These are phyloP conservation scores for Nothoprocta perdicaria DNA, from an alignment of 2,113 vertebrate genomes.

Conservation along the genomic window DNA sequence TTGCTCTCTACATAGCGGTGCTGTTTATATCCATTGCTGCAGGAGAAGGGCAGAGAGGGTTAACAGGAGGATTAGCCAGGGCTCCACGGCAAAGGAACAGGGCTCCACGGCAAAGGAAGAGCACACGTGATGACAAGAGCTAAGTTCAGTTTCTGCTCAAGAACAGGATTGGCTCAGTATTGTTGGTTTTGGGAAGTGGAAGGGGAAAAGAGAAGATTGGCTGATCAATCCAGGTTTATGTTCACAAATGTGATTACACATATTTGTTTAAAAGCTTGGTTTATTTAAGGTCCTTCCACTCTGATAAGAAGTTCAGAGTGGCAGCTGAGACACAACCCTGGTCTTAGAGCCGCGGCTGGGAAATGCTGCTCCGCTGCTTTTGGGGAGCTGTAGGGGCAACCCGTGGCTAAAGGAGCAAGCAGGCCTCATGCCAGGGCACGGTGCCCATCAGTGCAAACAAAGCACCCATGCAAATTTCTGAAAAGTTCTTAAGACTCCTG, in stretches of 20 bases:
- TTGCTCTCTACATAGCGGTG: conserved; percentile 10
- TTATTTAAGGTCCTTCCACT: conserved; percentile 46
- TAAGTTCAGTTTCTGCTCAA: conserved; percentile 17
- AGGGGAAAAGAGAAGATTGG: background rate
- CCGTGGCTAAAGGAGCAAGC: conserved; percentile 16
- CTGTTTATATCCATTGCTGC: conserved; percentile 19
- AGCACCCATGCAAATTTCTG: conserved; percentile 36
- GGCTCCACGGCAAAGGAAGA: background rate
- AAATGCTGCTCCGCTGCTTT: background rate
- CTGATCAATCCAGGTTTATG: background rate
- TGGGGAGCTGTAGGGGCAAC: background rate
- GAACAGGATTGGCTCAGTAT: background rate
- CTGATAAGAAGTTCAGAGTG: conserved; percentile 25
- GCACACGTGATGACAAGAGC: conserved; percentile 6
- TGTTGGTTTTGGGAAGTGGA: background rate
- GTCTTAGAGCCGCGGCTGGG: background rate
- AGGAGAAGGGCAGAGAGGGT: background rate
- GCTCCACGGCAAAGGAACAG: background rate
- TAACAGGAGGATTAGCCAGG: background rate
- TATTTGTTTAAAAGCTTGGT: conserved; percentile 28
- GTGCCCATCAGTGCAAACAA: background rate
- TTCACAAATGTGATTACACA: conserved; percentile 39
- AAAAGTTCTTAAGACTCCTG: background rate
- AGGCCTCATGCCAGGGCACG: conserved; percentile 14
- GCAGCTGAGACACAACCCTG: background rate